Percentiles rank a stretch among this genome's conserved stretches.
These are phyloP conservation scores for Vultur gryphus DNA, from an alignment of 2,797 vertebrate genomes.

Conservation along the genomic window DNA sequence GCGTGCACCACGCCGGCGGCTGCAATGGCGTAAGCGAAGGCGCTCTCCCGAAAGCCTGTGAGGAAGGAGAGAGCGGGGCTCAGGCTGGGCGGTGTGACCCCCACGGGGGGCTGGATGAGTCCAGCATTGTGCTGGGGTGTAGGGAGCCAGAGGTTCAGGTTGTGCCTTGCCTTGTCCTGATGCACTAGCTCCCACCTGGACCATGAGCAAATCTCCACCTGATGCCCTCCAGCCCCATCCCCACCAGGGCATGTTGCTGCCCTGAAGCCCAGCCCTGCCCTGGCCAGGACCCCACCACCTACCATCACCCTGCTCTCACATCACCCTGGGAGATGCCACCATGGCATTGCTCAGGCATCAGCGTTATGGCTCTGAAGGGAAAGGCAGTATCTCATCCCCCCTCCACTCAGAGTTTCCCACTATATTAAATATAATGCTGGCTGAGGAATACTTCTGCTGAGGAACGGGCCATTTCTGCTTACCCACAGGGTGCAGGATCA, in stretches of 20 bases:
- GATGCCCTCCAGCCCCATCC: neutral
- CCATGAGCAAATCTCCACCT: accelerated
- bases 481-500: neutral
- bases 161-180: neutral
- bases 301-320: neutral
- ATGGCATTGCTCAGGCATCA: neutral
- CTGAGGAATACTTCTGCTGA: neutral
- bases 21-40: conserved; percentile 94
- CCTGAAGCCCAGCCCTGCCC: neutral
- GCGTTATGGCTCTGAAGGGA: neutral
- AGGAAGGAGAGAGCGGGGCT: neutral
- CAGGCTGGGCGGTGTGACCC: accelerated
- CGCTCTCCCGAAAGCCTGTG: conserved; percentile 94
- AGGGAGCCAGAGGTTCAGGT: neutral
- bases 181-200: neutral
- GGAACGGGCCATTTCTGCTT: neutral
- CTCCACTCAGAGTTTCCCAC: neutral
- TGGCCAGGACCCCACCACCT: neutral
- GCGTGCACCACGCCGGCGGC: conserved; percentile 94
- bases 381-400: neutral
- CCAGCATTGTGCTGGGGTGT: neutral
- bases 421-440: neutral
- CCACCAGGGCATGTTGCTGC: neutral
- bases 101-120: accelerated
- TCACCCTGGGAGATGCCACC: neutral